phyloP scores from a whole-genome alignment of 30 jellyfish, hydroid and myxozoan genomes.

The Pseudorhiza aurosa region DNA sequence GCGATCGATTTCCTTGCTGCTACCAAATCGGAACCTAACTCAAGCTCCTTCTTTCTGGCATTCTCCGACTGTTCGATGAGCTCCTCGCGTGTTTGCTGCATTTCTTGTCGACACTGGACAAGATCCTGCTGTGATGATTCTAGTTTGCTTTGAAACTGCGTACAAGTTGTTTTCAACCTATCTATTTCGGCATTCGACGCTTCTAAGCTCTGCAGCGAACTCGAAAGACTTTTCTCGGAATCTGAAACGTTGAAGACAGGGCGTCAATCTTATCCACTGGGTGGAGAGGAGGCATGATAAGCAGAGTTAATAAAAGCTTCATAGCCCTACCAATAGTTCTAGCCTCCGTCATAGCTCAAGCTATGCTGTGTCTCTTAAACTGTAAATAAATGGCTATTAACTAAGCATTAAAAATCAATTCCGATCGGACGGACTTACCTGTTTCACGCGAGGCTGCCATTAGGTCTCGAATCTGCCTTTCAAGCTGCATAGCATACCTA shows the following conservation, averaged over 20 bases:
- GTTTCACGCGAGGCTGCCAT: slow-evolving; percentile 70
- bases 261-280: too few relatives aligned
- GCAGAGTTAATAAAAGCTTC: too few relatives aligned
- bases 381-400: too few relatives aligned
- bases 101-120: slow-evolving; percentile 65
- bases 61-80: slow-evolving; percentile 77
- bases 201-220: slow-evolving; percentile 89
- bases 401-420: too few relatives aligned
- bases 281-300: too few relatives aligned
- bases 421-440: slow-evolving; percentile 43
- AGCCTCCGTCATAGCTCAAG: too few relatives aligned
- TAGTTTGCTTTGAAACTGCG: slow-evolving; percentile 83
- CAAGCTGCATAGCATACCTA: slow-evolving; percentile 92
- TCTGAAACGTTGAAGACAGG: slow-evolving; percentile 18
- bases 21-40: slow-evolving; percentile 77
- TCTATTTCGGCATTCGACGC: slow-evolving; percentile 91
- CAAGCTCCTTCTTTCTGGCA: slow-evolving; percentile 85
- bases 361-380: too few relatives aligned
- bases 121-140: slow-evolving; percentile 83
- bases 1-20: slow-evolving; percentile 81
- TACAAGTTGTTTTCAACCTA: slow-evolving; percentile 70
- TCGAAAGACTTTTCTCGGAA: slow-evolving; percentile 79
- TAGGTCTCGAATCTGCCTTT: slow-evolving; percentile 86
- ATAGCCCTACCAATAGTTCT: too few relatives aligned
- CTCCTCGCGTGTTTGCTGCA: slow-evolving; percentile 85